phyloP scores from a whole-genome alignment of 2,797 vertebrate genomes.

The Acanthornis magna region DNA sequence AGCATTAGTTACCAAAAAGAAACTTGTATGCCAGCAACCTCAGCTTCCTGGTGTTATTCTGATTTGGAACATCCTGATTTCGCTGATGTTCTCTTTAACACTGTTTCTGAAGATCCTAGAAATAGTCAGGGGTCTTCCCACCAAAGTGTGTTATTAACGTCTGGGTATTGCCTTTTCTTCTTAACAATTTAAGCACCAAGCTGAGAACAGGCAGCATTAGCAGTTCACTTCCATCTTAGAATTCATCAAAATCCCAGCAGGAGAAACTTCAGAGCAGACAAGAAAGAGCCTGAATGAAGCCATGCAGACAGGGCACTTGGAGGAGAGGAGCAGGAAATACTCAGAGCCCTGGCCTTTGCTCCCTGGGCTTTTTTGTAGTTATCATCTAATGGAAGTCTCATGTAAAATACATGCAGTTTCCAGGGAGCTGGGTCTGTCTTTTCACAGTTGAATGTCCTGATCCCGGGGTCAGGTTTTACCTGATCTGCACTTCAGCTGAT shows the following conservation, averaged over 20 bases:
- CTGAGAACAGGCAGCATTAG: neutral
- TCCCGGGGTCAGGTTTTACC: neutral
- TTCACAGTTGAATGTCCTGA: neutral
- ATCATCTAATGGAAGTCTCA: neutral
- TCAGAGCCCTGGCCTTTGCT: neutral
- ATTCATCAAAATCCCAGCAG: neutral
- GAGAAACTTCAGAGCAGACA: neutral
- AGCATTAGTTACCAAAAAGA: neutral
- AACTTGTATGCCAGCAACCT: neutral
- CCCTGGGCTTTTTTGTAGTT: neutral
- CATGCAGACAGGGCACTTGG: neutral
- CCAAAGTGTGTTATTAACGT: neutral
- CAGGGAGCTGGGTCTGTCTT: neutral
- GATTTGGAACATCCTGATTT: neutral
- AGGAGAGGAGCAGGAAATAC: neutral
- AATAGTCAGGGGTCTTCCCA: neutral
- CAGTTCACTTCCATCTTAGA: neutral
- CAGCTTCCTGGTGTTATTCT: neutral
- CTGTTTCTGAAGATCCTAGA: neutral
- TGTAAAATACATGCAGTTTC: neutral
- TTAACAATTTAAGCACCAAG: neutral
- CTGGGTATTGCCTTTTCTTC: neutral
- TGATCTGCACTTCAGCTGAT: neutral
- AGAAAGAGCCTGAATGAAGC: neutral
- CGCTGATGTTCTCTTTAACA: neutral